Evolutionary conservation across 2,113 vertebrate genomes (phyloP), one percentile per base, ranked within the genome.

Genomic region (Albula glossodonta): DNA sequence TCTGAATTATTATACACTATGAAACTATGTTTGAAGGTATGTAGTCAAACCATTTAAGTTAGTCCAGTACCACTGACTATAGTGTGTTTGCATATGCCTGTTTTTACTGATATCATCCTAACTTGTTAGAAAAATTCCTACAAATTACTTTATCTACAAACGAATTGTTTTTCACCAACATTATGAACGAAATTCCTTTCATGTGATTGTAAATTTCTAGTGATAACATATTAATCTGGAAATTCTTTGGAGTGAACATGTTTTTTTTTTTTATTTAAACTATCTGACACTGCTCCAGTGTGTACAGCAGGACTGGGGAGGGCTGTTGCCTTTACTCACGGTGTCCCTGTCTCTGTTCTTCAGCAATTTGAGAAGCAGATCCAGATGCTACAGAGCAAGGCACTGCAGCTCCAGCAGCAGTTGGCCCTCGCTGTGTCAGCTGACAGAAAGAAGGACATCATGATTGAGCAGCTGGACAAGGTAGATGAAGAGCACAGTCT

Each of bases 381-480:
- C 56, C 91, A 94, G 87, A 91, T 82, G 70, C 88, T 96, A 3
- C 96, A 96, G 90, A 93, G 86, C 85, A 95, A 93, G 6, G 91
- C 92, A 81, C 87, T 96, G 48, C 94, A 93, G 83, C 83, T 96
- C 5, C 96, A 96, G 82, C 96, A 96, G 53, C 93, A 95, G 86
- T 85, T 96, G 84, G 93, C 93, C 0, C 93, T 96, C 31, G 95
- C 95, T 2, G 88, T 95, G 87, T 92, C 94, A 8, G 93, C 96
- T 0, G 95, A 96, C 89, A 92, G 91, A 83, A 95, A 94, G 92
- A 96, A 96, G 78, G 94, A 96, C 86, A 83, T 92, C 87, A 96
- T 96, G 95, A 96, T 96, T 12, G 93, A 96, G 81, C 96, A 96
- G 84, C 92, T 96, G 77, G 96, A 96, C 89, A 95, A 96, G 94